phyloP scores from a whole-genome alignment of 2,797 vertebrate species.

The Sebastes minor region DNA sequence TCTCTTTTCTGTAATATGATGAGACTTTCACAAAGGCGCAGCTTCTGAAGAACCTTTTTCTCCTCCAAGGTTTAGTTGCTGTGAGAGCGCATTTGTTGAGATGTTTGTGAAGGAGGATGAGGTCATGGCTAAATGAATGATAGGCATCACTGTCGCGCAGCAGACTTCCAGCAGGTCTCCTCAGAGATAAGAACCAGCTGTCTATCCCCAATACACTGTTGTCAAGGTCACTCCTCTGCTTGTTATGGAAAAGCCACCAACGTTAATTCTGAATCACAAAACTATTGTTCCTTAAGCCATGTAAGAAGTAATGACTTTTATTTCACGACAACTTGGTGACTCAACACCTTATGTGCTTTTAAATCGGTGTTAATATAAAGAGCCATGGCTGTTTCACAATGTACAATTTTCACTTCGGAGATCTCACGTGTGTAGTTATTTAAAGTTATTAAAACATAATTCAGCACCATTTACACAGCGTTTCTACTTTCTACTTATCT shows the following conservation, averaged over 20 bases:
- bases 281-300: background rate
- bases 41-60: background rate
- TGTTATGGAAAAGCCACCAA: constrained; percentile 15
- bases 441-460: background rate
- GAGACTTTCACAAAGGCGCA: background rate
- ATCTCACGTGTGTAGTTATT: background rate
- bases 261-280: constrained; percentile 5
- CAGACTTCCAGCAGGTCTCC: constrained; percentile 70
- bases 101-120: constrained; percentile 54
- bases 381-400: background rate
- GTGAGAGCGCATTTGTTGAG: constrained; percentile 15
- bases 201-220: constrained; percentile 49
- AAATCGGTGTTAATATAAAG: background rate
- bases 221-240: constrained; percentile 67
- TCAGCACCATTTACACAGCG: background rate
- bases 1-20: background rate
- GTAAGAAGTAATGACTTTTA: background rate
- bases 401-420: background rate
- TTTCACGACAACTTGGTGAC: background rate
- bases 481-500: background rate
- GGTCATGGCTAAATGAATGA: constrained; percentile 70
- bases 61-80: background rate
- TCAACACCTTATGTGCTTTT: background rate
- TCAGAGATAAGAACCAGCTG: constrained; percentile 70
- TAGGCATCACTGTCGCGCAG: constrained; percentile 66